Evolutionary conservation across 2,888 invertebrate genomes (phyloP), one percentile per base, ranked within the genome.

Genomic region (Eretmocerus hayati): DNA sequence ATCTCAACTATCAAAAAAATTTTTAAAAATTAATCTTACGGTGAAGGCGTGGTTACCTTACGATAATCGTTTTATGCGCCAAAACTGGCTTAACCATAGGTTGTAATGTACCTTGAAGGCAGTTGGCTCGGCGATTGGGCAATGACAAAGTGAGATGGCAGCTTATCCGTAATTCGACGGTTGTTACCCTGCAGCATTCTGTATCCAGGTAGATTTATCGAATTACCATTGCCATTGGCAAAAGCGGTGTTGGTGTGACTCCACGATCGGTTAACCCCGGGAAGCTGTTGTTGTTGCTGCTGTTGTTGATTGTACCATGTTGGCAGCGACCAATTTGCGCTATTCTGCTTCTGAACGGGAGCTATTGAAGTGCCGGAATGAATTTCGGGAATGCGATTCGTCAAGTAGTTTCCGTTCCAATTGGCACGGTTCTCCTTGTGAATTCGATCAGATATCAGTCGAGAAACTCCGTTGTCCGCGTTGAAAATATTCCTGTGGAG

Each of bases 81-180:
- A 30, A 13, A 30, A 9, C 30, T 9, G 13, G 30, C 8, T 30
- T 13, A 13, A 9, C 15, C 33, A 13, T 11, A 16, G 13, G 13
- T 18, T 5, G 36, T 8, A 20, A 19, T 16, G 30, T 53, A 53
- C 53, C 53, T 53, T 20, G 53, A 53, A 1, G 53, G 53, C 30
- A 53, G 39, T 16, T 53, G 53, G 20, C 53, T 53, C 2, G 53
- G 53, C 33, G 53, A 50, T 30, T 53, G 53, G 3, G 53, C 53
- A 22, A 53, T 32, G 15, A 40, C 50, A 48, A 50, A 53, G 15
- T 42, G 26, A 4, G 43, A 19, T 1, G 53, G 50, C 26, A 48
- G 85, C 59, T 87, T 87, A 3, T 83, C 84, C 2, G 69, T 66
- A 2, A 65, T 61, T 41, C 65, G 67, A 19, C 67, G 59, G 18